These are phyloP conservation scores for Probaryconus sp. DNA, from an alignment of 1,140 invertebrate species.

Conservation along the genomic window DNA sequence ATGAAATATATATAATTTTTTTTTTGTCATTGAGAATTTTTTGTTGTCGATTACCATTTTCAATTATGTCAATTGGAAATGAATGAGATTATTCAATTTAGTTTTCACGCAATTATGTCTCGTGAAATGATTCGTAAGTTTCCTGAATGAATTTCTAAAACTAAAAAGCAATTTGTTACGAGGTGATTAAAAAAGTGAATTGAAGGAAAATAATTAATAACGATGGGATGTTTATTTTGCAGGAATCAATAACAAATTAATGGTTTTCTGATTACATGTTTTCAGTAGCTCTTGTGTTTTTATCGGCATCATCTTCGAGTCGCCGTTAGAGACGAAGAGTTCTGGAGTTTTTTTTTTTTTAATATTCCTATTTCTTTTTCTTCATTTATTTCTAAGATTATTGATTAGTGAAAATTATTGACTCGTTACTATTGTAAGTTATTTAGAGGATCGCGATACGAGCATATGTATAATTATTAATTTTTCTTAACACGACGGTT, in stretches of 20 bases:
- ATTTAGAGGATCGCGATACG: slow-evolving; percentile 24
- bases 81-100: too few species aligned
- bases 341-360: slow-evolving; percentile 6
- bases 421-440: slow-evolving; percentile 33
- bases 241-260: slow-evolving; percentile 28
- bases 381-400: slow-evolving; percentile 16
- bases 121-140: too few species aligned
- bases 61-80: too few species aligned
- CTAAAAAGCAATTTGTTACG: not conserved
- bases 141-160: too few species aligned
- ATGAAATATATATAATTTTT: too few species aligned
- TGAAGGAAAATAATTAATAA: slow-evolving; percentile 1
- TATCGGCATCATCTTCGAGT: slow-evolving; percentile 41
- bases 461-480: slow-evolving; percentile 12
- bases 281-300: slow-evolving; percentile 48
- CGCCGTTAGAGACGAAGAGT: slow-evolving; percentile 17
- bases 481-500: slow-evolving; percentile 12
- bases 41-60: too few species aligned
- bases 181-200: not conserved
- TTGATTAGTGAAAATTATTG: slow-evolving; percentile 47
- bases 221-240: slow-evolving; percentile 18
- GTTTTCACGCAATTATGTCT: too few species aligned
- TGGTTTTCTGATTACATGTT: slow-evolving; percentile 48
- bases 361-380: too few species aligned
- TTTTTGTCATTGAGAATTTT: too few species aligned